Conservation (phyloP, 2,797 vertebrate genomes). For the Anisognathus igniventris region DNA sequence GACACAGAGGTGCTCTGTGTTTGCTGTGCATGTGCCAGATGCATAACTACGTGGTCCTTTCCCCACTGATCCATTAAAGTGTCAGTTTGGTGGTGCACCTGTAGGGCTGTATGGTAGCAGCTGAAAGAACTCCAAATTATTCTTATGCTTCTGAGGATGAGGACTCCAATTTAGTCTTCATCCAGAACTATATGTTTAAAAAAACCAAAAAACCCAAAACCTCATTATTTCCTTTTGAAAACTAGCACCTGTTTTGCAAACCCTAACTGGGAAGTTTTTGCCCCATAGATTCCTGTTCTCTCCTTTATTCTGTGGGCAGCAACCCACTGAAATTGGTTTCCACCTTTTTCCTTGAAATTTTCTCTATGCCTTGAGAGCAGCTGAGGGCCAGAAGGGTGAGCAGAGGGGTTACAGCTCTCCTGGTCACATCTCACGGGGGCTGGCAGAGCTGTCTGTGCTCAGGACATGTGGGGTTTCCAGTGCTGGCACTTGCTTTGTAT, state of each 20-base stretch:
- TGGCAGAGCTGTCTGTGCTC: not conserved
- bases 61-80: not conserved
- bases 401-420: not conserved
- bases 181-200: not conserved
- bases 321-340: not conserved
- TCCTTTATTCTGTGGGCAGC: not conserved
- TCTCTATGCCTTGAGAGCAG: not conserved
- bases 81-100: not conserved
- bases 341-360: not conserved
- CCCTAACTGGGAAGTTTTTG: not conserved
- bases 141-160: not conserved
- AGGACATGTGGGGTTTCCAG: accelerated
- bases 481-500: not conserved
- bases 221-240: not conserved
- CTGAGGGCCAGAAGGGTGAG: not conserved
- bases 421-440: not conserved
- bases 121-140: not conserved
- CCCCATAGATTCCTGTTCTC: not conserved
- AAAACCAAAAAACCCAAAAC: no score
- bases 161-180: not conserved
- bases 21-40: not conserved
- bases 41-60: not conserved
- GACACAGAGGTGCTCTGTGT: not conserved
- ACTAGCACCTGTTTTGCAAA: not conserved
- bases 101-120: not conserved